These are phyloP conservation scores for Chouioia cunea DNA, from an alignment of 2,888 invertebrate genomes.

Conservation along the genomic window DNA sequence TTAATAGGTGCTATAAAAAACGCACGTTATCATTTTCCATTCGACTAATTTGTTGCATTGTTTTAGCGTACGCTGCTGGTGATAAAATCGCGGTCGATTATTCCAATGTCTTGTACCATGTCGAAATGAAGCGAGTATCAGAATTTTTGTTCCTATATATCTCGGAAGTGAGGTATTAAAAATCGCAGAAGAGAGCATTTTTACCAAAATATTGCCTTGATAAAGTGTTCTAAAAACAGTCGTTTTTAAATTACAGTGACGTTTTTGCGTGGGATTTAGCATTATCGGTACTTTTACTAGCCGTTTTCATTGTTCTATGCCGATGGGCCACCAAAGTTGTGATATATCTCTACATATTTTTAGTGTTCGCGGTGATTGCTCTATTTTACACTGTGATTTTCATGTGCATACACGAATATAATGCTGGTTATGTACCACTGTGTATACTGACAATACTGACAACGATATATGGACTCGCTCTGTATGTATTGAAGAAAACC, in stretches of 20 bases:
- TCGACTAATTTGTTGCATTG: background rate
- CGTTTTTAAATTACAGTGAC: too few relatives aligned
- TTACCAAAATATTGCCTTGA: too few relatives aligned
- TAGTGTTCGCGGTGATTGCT: background rate
- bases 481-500: constrained; percentile 15
- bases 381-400: background rate
- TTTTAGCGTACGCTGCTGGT: constrained; percentile 18
- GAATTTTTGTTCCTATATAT: background rate
- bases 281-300: background rate
- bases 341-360: background rate
- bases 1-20: background rate
- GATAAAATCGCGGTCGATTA: background rate
- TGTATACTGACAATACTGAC: background rate
- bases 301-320: constrained; percentile 7
- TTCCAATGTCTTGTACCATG: background rate
- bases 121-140: background rate
- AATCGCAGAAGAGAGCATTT: too few relatives aligned
- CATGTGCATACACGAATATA: too few relatives aligned
- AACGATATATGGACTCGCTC: background rate
- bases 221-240: too few relatives aligned
- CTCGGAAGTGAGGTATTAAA: constrained; percentile 16
- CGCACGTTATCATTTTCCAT: too few relatives aligned
- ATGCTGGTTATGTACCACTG: background rate
- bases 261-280: too few relatives aligned
- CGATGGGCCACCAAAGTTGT: constrained; percentile 29